These are phyloP conservation scores for Latheticus oryzae DNA, from an alignment of 2,888 invertebrate species.

Conservation along the genomic window DNA sequence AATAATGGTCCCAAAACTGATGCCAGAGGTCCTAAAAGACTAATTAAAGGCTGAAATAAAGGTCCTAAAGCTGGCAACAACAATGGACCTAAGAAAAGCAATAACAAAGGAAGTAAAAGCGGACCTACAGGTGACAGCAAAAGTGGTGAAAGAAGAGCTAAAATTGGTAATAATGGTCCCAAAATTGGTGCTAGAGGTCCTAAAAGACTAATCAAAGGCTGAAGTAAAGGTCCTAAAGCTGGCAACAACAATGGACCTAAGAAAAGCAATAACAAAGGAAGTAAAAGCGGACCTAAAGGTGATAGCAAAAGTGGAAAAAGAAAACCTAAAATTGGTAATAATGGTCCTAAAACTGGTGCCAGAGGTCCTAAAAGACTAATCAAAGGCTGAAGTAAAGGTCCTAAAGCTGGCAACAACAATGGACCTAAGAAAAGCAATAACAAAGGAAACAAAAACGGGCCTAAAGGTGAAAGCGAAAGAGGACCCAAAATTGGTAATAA, in stretches of 20 bases:
- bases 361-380: not conserved
- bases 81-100: not conserved
- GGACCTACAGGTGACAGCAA: slow-evolving; percentile 9
- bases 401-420: not conserved
- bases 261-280: not conserved
- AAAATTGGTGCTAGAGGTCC: slow-evolving; percentile 6
- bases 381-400: not conserved
- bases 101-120: not conserved
- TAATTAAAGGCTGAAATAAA: not conserved
- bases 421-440: slow-evolving; percentile 2
- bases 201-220: too few species aligned
- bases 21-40: not conserved
- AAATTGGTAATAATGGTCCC: slow-evolving; percentile 3
- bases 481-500: slow-evolving; percentile 6
- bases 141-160: slow-evolving; percentile 5
- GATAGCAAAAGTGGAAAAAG: not conserved
- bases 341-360: not conserved
- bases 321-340: not conserved
- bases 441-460: not conserved
- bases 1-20: not conserved
- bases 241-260: not conserved
- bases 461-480: not conserved
- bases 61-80: slow-evolving; percentile 8
- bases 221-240: too few species aligned
- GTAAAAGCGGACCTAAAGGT: not conserved